Evolutionary conservation across 2,797 vertebrate genomes (phyloP), one percentile per base, ranked within the genome.

Genomic region (Diplodus puntazzo): DNA sequence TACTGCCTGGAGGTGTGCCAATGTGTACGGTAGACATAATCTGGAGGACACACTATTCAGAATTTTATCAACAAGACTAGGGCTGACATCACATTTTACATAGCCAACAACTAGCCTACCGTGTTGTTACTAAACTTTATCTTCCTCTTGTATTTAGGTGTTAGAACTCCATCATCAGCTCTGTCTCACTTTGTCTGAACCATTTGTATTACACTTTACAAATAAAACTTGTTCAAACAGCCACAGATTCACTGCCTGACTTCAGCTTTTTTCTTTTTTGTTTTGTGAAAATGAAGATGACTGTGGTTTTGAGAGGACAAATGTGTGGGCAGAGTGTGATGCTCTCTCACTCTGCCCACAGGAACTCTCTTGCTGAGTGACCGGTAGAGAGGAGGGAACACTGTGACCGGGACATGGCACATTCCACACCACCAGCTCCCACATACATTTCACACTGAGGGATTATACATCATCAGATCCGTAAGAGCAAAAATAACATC

Each of bases 341-440:
- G 90, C 89, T 91, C 87, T 92, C 87, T 92, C 92, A 93, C 90
- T 89, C 92, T 79, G 86, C 92, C 92, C 89, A 94, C 93, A 91
- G 89, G 86, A 93, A 92, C 89, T 92, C 87, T 93, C 92, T 90
- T 87, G 88, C 92, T 88, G 91, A 93, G 92, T 93, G 94, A 92
- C 90, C 91, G 70, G 85, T 87, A 88, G 83, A 93, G 89, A 91
- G 87, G 87, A 93, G 86, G 80, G 90, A 94, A 92, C 90, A 89
- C 87, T 92, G 90, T 87, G 89, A 94, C 88, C 90, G 81, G 92
- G 91, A 93, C 92, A 88, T 90, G 82, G 87, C 87, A 91, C 88
- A 75, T 92, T 92, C 81, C 82, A 86, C 92, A 86, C 85, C 90
- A 87, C 75, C 86, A 76, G 83, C 91, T 84, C 92, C 89, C 93